Conservation (phyloP, 2,113 vertebrate genomes). For the Albula goreensis region DNA sequence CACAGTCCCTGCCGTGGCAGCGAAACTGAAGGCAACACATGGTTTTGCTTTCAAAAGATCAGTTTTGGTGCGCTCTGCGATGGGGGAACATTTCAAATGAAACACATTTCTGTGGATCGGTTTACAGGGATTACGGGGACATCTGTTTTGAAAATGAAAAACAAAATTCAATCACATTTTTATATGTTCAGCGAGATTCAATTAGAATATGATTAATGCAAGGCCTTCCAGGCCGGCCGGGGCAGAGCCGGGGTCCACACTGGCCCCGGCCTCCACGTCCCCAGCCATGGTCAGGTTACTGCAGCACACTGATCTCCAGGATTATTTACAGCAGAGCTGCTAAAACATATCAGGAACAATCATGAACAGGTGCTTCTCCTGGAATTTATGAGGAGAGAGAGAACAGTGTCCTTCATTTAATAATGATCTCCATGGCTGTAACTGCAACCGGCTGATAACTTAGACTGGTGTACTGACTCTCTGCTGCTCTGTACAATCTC, state of each 20-base stretch:
- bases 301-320: conserved; percentile 21
- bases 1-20: conserved; percentile 39
- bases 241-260: conserved; percentile 43
- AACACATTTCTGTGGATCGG: conserved; percentile 66
- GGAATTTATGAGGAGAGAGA: not conserved
- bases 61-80: conserved; percentile 52
- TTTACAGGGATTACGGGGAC: conserved; percentile 74
- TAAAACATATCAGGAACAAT: not conserved
- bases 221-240: conserved; percentile 52
- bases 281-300: conserved; percentile 61
- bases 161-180: conserved; percentile 71
- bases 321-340: conserved; percentile 15
- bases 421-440: not conserved
- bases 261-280: conserved; percentile 48
- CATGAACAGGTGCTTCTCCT: conserved; percentile 13
- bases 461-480: not conserved
- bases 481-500: conserved; percentile 1
- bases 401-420: not conserved
- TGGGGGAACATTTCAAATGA: conserved; percentile 63
- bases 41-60: conserved; percentile 68
- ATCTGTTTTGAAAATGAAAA: conserved; percentile 77
- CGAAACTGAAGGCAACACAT: conserved; percentile 53
- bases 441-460: not conserved
- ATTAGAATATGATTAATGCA: conserved; percentile 67
- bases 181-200: conserved; percentile 72